These are phyloP conservation scores for Drosophila lacicola DNA, from an alignment of 2,888 invertebrate species.

Conservation along the genomic window DNA sequence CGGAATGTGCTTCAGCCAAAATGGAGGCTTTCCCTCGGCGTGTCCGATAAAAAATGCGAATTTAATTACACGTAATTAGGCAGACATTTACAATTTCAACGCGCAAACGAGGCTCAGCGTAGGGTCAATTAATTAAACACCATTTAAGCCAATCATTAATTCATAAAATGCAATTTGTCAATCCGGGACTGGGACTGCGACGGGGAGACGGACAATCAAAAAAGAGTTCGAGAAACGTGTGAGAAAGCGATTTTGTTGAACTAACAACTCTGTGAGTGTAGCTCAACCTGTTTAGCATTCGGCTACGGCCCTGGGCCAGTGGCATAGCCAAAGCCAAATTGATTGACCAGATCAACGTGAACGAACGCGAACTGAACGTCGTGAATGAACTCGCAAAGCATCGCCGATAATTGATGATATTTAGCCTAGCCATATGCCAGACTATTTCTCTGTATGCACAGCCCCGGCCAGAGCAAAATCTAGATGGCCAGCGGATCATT, in stretches of 20 bases:
- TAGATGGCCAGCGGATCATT: slow-evolving; percentile 56
- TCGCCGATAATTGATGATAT: slow-evolving; percentile 72
- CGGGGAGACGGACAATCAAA: slow-evolving; percentile 30
- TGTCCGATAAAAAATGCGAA: slow-evolving; percentile 61
- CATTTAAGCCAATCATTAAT: slow-evolving; percentile 78
- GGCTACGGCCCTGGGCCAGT: slow-evolving; percentile 39
- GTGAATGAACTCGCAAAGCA: slow-evolving; percentile 71
- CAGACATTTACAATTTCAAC: slow-evolving; percentile 60
- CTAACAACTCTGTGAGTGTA: slow-evolving; percentile 40
- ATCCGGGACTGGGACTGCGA: slow-evolving; percentile 35
- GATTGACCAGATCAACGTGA: slow-evolving; percentile 70
- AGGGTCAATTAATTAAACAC: slow-evolving; percentile 75
- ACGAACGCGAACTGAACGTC: slow-evolving; percentile 11
- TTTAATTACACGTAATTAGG: slow-evolving; percentile 70
- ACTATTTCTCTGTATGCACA: slow-evolving; percentile 32
- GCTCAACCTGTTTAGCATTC: slow-evolving; percentile 11
- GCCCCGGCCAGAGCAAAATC: slow-evolving; percentile 13
- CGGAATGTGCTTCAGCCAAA: slow-evolving; percentile 24
- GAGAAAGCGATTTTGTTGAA: slow-evolving; percentile 70
- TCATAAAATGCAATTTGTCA: slow-evolving; percentile 75
- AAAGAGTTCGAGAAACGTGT: slow-evolving; percentile 54
- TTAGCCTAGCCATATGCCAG: slow-evolving; percentile 37
- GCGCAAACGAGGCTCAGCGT: slow-evolving; percentile 13
- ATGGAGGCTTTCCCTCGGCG: slow-evolving; percentile 1
- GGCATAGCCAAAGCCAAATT: slow-evolving; percentile 61